Evolutionary conservation across 2,888 invertebrate genomes (phyloP), one percentile per base, ranked within the genome.

Genomic region (Nomada fucata): DNA sequence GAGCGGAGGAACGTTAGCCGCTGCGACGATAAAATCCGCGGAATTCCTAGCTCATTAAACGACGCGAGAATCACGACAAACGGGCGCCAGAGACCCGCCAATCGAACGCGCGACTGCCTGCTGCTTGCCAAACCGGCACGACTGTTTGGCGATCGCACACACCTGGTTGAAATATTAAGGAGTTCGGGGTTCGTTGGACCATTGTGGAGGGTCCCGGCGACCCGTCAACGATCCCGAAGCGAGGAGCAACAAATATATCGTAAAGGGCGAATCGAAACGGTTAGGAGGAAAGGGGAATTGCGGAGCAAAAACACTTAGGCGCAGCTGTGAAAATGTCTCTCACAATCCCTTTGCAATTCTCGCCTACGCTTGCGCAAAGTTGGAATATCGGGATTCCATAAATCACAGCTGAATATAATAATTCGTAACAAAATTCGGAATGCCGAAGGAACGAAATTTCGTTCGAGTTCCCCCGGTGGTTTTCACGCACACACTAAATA

Each of bases 111-210:
- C 36, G 52, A 59, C 47, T 36, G 23, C 83, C 72, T 75, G 72
- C 26, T 67, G 85, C 76, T 84, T 79, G 87, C 87, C 87, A 81
- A 86, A 76, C 65, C 69, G 76, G 79, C 63, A 60, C 82, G 73
- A 83, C 84, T 89, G 89, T 89, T 89, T 89, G 89, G 82, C 84
- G 82, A 83, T 85, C 72, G 89, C 90, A 86, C 89, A 90, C 76
- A 89, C 68, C 57, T 53, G 18, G 65, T 69, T 86, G 83, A 89
- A 89, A 90, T 89, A 90, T 85, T 84, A 86, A 90, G 82, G 86
- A 80, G 79, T 84, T 82, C 78, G 36, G 42, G 68, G 60, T 50
- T 73, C 70, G 78, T 70, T 71, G 44, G 57, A 73, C 11, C 63
- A 68, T 59, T 63, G 47, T 42, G 44, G 23, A 65, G 13, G 53